Conservation (phyloP, 2,888 invertebrate species). For the Seira musarum region DNA sequence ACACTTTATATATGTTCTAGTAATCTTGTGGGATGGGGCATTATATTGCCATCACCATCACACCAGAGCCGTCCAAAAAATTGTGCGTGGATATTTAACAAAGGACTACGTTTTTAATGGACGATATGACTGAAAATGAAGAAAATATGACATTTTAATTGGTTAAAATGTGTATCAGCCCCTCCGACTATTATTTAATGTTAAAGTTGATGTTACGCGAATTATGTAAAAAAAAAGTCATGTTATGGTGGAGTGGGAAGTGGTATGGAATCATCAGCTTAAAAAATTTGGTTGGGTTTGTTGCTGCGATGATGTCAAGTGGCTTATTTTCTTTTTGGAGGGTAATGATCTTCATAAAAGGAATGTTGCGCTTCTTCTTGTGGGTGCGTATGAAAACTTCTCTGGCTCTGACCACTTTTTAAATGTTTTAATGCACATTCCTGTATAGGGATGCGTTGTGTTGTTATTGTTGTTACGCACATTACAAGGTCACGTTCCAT, state of each 20-base stretch:
- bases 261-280: no score
- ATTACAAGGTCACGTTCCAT: no score
- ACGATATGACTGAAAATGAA: conserved; percentile 31
- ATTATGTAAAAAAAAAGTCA: background rate
- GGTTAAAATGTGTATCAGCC: conserved; percentile 50
- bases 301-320: background rate
- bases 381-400: conserved; percentile 1
- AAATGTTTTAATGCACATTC: no score
- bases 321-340: conserved; percentile 19
- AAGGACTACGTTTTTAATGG: background rate
- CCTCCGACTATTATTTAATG: background rate
- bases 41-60: no score
- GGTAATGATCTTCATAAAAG: conserved; percentile 49
- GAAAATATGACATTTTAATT: conserved; percentile 57
- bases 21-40: background rate
- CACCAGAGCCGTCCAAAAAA: background rate
- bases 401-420: no score
- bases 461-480: no score
- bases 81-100: background rate
- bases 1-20: background rate
- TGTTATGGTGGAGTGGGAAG: background rate
- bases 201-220: conserved; percentile 1
- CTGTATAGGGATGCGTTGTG: no score
- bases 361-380: no score
- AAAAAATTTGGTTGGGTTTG: no score